Evolutionary conservation across 1,140 invertebrate genomes (phyloP), one percentile per base, ranked within the genome.

Genomic region (Atopsyche davidsoni): DNA sequence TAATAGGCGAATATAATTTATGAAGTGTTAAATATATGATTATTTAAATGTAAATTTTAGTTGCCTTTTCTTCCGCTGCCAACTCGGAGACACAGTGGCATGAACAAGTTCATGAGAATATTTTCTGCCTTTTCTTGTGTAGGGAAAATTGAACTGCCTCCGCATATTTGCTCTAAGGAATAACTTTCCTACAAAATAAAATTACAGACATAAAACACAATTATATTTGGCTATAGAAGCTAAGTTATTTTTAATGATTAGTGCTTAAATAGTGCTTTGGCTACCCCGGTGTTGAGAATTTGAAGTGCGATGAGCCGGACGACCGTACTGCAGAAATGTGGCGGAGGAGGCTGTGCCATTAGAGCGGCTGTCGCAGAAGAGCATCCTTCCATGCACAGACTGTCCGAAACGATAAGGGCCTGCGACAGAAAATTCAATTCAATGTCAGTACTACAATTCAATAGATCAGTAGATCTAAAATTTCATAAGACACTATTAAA

Each of bases 301-400:
- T 98, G 92, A 51, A 97, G 79, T 1, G 93, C 91, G 43, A 97
- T 88, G 17, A 98, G 75, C 51, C 92, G 79, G 16, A 98, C 87
- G 4, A 97, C 93, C 22, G 91, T 91, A n/a, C 92, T 95, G 65
- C 91, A 96, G 69, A 99, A 98, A 62, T 90, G 84, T 46, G 86
- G 79, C 22, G 94, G 93, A 0, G 93, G 93, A 46, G 89, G 85
- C 70, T 93, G 87, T 47, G 81, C 84, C 80, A 92, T 86, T 6
- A 89, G 69, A 23, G 86, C 86, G 13, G 82, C 81, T 4, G 84
- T 83, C 13, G 87, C 85, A 25, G 85, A 86, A 19, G 86, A 86
- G 40, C 86, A 76, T 55, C 81, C 80, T 68, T 83, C 82, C 36
- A 75, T 77, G 46, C 65, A 65, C 49, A 69, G 74, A 54, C 69